Base-by-base conservation (phyloP, 2,113 vertebrate genomes). In the Myrmecobius fasciatus region DNA sequence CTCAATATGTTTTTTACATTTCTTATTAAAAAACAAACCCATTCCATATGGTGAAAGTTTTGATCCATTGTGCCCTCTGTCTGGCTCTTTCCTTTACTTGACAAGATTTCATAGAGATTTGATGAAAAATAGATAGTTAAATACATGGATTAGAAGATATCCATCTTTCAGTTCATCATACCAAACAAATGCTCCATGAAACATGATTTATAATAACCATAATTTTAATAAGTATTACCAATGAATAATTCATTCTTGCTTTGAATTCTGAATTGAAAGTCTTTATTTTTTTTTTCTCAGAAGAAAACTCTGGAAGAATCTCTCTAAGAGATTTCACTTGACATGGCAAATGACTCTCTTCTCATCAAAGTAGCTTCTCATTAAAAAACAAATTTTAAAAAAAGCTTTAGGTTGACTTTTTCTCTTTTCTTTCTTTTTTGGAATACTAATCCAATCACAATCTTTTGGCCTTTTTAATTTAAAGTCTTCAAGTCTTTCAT, bases 41-140 rank as follows among this genome's bases (percentile, higher is more conserved):
- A 36, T 46, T 43, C 26, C 89, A 89, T 91, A 91, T 89, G 95
- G 52, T 88, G 75, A 24, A 48, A 91, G 56, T 92, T 90, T 51
- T 91, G 8, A 24, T 89, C 94, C 10, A 56, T 28, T 56, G 25
- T 56, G 54, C 26, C 26, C 4, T 96, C 54, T 89, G 56, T 26
- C 54, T 88, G 92, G 88, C 94, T 92, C 48, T 43, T 95, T 91
- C 24, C 11, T 53, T 60, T 91, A 92, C 24, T 46, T 67, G 43
- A 95, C 91, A 96, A 96, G 95, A 94, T 91, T 53, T 53, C 95
- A 92, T 67, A 53, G 90, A 89, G 48, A 46, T 1, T 95, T 90
- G 94, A 91, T 92, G 89, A 94, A 92, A 48, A 52, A 9, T 54
- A 94, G 48, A 60, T 90, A 93, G 8, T 94, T 92, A 95, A 93